phyloP scores from a whole-genome alignment of 2,888 invertebrate genomes.

The Saturnia japonica region DNA sequence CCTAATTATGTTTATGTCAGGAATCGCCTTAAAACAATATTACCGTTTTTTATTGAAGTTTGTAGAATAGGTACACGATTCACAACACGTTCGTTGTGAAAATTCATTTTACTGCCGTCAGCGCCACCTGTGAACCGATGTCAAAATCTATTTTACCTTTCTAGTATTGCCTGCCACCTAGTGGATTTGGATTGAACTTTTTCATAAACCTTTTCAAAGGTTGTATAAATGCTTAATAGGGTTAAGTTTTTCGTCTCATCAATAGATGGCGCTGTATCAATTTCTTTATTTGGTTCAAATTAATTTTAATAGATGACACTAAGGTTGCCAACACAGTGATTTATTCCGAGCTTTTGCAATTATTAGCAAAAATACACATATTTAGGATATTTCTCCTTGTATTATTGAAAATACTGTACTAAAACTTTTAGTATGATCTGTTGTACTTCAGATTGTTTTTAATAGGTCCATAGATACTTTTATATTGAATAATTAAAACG shows the following conservation, averaged over 20 bases:
- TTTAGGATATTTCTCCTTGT: too few species aligned
- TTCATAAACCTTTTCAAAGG: not conserved
- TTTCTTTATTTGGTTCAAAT: not conserved
- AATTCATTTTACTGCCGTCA: not conserved
- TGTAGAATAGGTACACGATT: not conserved
- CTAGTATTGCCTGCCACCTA: not conserved
- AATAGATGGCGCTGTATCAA: not conserved
- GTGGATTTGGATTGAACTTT: not conserved
- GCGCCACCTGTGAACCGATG: not conserved
- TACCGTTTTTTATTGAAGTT: not conserved
- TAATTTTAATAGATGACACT: not conserved
- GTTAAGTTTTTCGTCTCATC: not conserved
- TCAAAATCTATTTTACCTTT: not conserved
- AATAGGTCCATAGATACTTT: too few species aligned
- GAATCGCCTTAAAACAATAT: not conserved
- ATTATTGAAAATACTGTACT: too few species aligned
- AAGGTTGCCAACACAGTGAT: not conserved
- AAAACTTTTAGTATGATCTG: too few species aligned
- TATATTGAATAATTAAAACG: too few species aligned
- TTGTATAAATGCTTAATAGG: not conserved
- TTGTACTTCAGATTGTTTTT: too few species aligned
- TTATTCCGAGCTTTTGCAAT: not conserved
- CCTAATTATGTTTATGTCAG: not conserved
- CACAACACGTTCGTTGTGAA: too few species aligned
- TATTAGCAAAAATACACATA: too few species aligned